Conservation (phyloP, 2,797 vertebrate genomes). For the Geotrypetes seraphini region DNA sequence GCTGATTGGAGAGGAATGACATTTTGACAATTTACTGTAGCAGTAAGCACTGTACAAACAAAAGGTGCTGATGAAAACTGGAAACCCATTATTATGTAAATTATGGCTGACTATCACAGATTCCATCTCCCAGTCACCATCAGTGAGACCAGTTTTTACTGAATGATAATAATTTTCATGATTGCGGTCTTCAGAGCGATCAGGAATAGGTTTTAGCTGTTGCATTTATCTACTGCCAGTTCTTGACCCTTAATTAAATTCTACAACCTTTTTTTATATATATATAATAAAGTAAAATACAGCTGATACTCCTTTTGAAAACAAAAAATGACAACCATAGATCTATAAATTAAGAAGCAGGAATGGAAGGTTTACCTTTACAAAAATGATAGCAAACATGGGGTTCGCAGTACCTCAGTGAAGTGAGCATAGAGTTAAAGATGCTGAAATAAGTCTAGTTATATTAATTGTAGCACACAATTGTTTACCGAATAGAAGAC, state of each 20-base stretch:
- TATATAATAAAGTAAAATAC: conserved; percentile 75
- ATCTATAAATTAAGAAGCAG: conserved; percentile 56
- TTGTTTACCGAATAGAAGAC: conserved; percentile 16
- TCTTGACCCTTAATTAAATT: conserved; percentile 74
- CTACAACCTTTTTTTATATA: conserved; percentile 76
- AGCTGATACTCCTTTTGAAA: conserved; percentile 67
- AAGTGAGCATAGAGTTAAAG: conserved; percentile 35
- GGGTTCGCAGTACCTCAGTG: conserved; percentile 27
- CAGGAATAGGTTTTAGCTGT: conserved; percentile 68
- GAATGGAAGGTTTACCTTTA: conserved; percentile 57
- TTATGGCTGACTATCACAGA: conserved; percentile 70
- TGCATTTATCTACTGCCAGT: conserved; percentile 67
- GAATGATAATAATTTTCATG: conserved; percentile 90
- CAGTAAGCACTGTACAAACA: conserved; percentile 76
- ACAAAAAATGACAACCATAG: conserved; percentile 50
- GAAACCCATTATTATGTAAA: conserved; percentile 95
- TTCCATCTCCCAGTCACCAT: conserved; percentile 72
- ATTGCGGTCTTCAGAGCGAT: conserved; percentile 80
- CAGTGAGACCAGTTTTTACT: conserved; percentile 73
- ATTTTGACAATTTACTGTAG: conserved; percentile 84
- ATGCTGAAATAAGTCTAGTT: neutral
- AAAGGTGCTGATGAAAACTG: conserved; percentile 86
- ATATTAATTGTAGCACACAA: conserved; percentile 9
- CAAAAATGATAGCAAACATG: conserved; percentile 40
- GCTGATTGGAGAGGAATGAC: conserved; percentile 75